Evolutionary conservation across 1,140 invertebrate species (phyloP), one percentile per base, ranked within the genome.

Genomic region (Trichonephila clavipes): DNA sequence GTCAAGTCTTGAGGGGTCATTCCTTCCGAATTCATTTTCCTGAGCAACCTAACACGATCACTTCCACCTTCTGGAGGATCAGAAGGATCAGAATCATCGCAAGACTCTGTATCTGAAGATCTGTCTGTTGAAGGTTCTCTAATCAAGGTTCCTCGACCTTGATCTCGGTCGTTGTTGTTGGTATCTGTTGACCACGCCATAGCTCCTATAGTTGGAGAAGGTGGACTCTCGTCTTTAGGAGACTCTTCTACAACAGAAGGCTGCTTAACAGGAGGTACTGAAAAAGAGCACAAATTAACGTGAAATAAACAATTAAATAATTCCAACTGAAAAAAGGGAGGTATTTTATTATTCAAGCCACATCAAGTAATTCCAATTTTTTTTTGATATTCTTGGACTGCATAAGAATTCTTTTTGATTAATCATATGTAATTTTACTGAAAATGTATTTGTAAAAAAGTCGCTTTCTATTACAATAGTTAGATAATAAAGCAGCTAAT

Each of bases 1-100:
- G 89, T 83, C 72, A 83, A 34, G 12, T 91, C 89, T 64, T 91
- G 89, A 12, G 89, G 77, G 10, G 89, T 59, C 89, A 83, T 91
- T 7, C 83, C 92, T 82, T 93, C 92, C 16, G 92, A 88, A 58
- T 93, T 93, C 92, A 93, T 93, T 51, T 93, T 93, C 34, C 92
- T 21, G 1, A 93, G 92, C 18, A 93, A 44, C 28, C 66, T 61
- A 1, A 93, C 92, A 7, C 83, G 85, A 21, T 85, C 90, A 59
- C 59, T 92, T 40, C 69, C 69, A n/a, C 44, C 51, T 12, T 91
- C 90, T 19, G 58, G 61, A 10, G 62, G 66, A n/a, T 93, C 92
- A 14, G 92, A 88, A 16, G 40, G 44, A 64, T 69, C 62, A 18
- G 62, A 69, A 24, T 93, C 86, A 19, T 88, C 69, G 24, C 69